These are phyloP conservation scores for Helleia helle DNA, from an alignment of 2,888 invertebrate genomes.

Conservation along the genomic window DNA sequence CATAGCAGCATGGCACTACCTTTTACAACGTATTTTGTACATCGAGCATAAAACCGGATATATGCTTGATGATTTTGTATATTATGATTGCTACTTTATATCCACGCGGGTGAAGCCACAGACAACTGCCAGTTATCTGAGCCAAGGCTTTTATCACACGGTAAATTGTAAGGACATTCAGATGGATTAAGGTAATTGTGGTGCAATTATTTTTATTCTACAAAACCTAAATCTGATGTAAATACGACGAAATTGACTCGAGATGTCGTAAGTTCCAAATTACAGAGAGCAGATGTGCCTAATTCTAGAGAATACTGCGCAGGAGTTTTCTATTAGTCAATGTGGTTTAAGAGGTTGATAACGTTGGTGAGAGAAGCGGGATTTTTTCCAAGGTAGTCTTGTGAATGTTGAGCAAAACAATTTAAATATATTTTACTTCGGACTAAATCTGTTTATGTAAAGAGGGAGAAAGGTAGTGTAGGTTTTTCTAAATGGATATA, in stretches of 20 bases:
- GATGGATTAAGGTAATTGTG: conserved; percentile 9
- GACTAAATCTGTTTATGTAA: too few species aligned
- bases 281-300: conserved; percentile 58
- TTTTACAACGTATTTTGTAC: too few species aligned
- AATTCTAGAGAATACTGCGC: conserved; percentile 61
- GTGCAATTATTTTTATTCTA: conserved; percentile 18
- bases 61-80: too few species aligned
- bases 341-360: conserved; percentile 46
- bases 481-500: too few species aligned
- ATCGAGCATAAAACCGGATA: too few species aligned
- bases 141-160: conserved; percentile 3
- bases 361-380: too few species aligned
- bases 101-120: neutral
- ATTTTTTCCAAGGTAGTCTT: too few species aligned
- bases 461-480: too few species aligned
- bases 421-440: too few species aligned
- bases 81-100: too few species aligned
- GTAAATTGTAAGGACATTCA: neutral
- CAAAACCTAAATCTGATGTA: conserved; percentile 20
- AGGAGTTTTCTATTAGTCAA: conserved; percentile 69
- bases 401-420: too few species aligned
- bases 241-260: conserved; percentile 31
- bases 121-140: neutral
- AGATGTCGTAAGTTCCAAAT: conserved; percentile 60
- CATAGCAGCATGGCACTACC: too few species aligned